These are phyloP conservation scores for Sturnus vulgaris DNA, from an alignment of 2,113 vertebrate genomes.

Conservation along the genomic window DNA sequence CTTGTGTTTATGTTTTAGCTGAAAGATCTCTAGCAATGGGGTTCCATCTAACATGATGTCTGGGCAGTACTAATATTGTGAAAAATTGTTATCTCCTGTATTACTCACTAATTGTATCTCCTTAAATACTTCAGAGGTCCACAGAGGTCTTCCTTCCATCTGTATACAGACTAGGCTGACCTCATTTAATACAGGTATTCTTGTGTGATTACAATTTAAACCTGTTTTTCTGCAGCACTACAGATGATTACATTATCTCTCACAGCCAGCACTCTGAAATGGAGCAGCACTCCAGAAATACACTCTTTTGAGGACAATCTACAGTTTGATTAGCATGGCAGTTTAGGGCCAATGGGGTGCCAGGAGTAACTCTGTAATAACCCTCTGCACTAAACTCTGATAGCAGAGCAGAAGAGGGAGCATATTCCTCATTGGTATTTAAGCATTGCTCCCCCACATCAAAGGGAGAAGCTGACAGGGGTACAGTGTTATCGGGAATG, in stretches of 20 bases:
- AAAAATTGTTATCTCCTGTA: background rate
- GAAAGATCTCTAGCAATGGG: background rate
- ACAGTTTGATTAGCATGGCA: background rate
- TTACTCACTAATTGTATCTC: background rate
- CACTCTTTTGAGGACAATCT: background rate
- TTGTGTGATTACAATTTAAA: slow-evolving; percentile 1
- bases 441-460: background rate
- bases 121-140: background rate
- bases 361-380: background rate
- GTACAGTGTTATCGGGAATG: rapidly evolving
- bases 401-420: background rate
- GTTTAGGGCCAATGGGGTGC: background rate
- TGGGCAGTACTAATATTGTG: background rate
- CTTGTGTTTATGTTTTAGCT: background rate
- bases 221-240: background rate
- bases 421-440: background rate
- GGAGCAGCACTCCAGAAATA: background rate
- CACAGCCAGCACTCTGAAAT: background rate
- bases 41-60: background rate
- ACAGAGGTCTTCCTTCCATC: background rate
- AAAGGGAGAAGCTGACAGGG: background rate
- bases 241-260: background rate
- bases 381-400: background rate
- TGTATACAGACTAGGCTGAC: background rate
- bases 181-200: background rate